These are phyloP conservation scores for Naja naja DNA, from an alignment of 2,113 vertebrate species.

Conservation along the genomic window DNA sequence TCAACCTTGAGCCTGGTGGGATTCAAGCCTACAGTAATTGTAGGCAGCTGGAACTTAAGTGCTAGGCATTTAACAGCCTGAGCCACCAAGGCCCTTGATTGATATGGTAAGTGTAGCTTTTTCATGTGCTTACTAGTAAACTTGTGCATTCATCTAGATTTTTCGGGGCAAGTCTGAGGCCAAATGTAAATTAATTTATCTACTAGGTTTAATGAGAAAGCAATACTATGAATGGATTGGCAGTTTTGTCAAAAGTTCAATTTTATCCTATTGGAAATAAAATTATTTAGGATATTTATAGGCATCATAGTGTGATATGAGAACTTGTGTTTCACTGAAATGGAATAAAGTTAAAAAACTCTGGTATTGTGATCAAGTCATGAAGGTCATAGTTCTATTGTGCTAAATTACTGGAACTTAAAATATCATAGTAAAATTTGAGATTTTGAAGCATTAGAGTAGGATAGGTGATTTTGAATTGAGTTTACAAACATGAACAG, in stretches of 20 bases:
- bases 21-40: too few species aligned
- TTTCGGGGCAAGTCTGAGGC: background rate
- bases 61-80: too few species aligned
- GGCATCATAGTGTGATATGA: background rate
- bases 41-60: too few species aligned
- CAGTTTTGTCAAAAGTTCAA: background rate
- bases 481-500: background rate
- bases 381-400: background rate
- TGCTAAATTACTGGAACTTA: background rate
- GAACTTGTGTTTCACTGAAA: background rate
- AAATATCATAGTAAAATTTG: background rate
- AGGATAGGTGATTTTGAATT: background rate
- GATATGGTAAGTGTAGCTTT: background rate
- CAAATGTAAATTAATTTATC: background rate
- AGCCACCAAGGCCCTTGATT: too few species aligned
- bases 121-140: background rate
- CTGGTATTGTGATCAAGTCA: background rate
- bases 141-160: background rate
- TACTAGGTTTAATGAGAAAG: background rate
- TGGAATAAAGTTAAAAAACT: background rate
- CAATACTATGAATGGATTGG: background rate
- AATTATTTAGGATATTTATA: background rate
- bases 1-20: too few species aligned
- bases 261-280: background rate
- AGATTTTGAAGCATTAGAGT: background rate